These are phyloP conservation scores for Polietes domitor DNA, from an alignment of 2,888 invertebrate genomes.

Conservation along the genomic window DNA sequence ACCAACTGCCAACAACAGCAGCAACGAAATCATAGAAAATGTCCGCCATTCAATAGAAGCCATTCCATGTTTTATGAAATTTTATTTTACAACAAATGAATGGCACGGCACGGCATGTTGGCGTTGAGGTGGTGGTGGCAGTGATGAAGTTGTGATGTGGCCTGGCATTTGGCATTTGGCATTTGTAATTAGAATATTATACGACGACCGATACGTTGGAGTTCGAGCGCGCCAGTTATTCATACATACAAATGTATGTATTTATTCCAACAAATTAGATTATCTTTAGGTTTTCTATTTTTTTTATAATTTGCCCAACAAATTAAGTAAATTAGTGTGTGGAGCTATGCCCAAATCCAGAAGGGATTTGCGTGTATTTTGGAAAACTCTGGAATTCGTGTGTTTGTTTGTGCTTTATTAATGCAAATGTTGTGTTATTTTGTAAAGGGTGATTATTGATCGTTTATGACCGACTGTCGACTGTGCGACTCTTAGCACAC, in stretches of 20 bases:
- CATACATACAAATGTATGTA: not conserved
- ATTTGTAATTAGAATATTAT: slow-evolving; percentile 41
- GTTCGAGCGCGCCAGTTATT: not conserved
- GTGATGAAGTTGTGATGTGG: not conserved
- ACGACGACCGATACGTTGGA: not conserved
- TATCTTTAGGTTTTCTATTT: not conserved
- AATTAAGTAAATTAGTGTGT: slow-evolving; percentile 39
- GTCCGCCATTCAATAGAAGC: not conserved
- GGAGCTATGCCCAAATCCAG: not conserved
- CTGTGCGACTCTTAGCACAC: too few relatives aligned
- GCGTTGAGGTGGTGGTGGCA: not conserved
- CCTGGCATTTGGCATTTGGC: slow-evolving; percentile 15
- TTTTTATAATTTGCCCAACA: slow-evolving; percentile 16
- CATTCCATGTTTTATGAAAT: slow-evolving; percentile 42
- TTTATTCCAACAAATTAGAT: slow-evolving; percentile 33
- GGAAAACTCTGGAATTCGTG: not conserved
- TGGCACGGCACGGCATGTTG: not conserved
- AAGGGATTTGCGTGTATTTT: slow-evolving; percentile 11
- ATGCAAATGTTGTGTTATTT: slow-evolving; percentile 11
- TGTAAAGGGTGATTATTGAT: not conserved
- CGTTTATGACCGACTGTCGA: not conserved
- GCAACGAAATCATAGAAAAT: not conserved
- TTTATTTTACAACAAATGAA: slow-evolving; percentile 32
- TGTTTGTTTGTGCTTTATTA: not conserved
- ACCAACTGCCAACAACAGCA: not conserved